phyloP scores from a whole-genome alignment of 2,888 invertebrate genomes.

The Micoletzkya japonica region DNA sequence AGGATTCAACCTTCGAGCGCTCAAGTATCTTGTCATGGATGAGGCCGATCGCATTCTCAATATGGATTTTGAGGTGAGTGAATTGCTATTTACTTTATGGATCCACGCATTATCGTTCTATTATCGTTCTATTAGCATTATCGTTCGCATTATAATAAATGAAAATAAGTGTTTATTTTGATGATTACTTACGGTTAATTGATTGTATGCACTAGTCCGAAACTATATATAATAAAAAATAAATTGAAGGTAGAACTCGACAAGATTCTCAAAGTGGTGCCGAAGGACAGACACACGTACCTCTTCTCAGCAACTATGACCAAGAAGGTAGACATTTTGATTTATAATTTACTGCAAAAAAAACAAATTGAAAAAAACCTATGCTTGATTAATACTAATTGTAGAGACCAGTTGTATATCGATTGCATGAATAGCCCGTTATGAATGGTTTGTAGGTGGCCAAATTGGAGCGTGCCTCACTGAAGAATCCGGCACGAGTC shows the following conservation, averaged over 20 bases:
- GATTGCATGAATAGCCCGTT: neutral
- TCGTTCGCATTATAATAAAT: neutral
- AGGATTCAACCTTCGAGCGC: constrained; percentile 85
- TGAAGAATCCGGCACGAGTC: constrained; percentile 90
- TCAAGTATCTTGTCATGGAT: constrained; percentile 87
- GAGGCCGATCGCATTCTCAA: constrained; percentile 98
- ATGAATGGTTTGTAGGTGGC: constrained; percentile 70
- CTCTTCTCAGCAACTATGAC: constrained; percentile 99
- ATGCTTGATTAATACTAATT: neutral
- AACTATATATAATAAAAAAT: neutral
- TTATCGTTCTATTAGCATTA: neutral
- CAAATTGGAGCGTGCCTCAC: constrained; percentile 90
- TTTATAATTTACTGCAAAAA: neutral
- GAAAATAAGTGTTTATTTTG: neutral
- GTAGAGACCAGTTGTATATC: neutral
- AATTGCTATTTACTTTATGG: neutral
- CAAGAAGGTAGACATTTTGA: constrained; percentile 67
- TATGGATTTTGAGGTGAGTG: constrained; percentile 87
- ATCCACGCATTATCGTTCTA: neutral
- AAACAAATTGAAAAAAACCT: neutral
- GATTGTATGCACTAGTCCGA: neutral
- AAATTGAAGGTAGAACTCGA: constrained; percentile 75
- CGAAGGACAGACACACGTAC: constrained; percentile 85
- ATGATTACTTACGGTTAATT: neutral
- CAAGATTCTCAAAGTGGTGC: constrained; percentile 88